These are phyloP conservation scores for Etheostoma perlongum DNA, from an alignment of 2,797 vertebrate species.

Conservation along the genomic window DNA sequence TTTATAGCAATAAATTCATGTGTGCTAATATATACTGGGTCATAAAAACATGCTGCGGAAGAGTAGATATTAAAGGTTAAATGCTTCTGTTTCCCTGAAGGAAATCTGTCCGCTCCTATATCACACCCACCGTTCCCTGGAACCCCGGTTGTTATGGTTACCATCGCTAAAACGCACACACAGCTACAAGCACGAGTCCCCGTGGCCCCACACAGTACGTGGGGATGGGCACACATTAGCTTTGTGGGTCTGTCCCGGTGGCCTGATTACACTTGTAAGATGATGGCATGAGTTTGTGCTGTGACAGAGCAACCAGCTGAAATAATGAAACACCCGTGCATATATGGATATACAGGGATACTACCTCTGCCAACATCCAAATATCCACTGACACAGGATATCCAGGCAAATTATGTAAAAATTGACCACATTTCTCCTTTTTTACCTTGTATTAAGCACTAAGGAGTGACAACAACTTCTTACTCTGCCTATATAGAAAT, in stretches of 20 bases:
- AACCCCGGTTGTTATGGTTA: constrained; percentile 67
- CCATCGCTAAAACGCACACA: constrained; percentile 22
- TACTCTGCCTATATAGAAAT: not conserved
- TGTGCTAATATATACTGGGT: not conserved
- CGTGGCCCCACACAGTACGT: constrained; percentile 12
- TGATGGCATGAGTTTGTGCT: constrained; percentile 14
- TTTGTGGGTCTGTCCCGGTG: constrained; percentile 24
- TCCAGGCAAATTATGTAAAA: not conserved
- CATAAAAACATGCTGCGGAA: not conserved
- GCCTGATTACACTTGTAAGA: constrained; percentile 41
- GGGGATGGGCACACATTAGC: constrained; percentile 24
- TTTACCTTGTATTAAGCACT: not conserved
- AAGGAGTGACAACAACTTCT: not conserved
- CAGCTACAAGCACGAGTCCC: not conserved
- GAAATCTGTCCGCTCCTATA: constrained; percentile 54
- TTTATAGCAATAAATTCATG: not conserved
- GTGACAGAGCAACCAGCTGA: constrained; percentile 43
- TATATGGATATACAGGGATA: not conserved
- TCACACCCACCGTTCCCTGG: constrained; percentile 30
- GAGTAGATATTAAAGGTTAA: constrained; percentile 57
- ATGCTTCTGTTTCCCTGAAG: constrained; percentile 49
- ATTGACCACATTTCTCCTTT: not conserved
- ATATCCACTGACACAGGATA: not conserved
- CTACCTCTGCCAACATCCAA: not conserved
- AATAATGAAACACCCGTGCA: constrained; percentile 26